phyloP scores from a whole-genome alignment of 1,140 invertebrate genomes.

The Drosophila watanabei region DNA sequence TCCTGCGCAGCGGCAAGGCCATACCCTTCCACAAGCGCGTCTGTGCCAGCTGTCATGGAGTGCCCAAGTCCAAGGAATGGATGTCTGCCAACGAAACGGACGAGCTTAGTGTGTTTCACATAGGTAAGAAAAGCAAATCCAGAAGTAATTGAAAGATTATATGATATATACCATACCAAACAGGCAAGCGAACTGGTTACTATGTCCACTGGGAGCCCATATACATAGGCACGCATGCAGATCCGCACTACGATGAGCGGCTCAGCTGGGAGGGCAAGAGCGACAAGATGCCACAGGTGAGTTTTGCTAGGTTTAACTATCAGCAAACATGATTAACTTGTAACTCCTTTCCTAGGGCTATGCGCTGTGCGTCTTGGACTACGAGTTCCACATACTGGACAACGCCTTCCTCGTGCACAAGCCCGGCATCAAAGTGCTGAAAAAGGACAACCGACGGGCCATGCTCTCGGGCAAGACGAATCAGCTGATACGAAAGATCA shows the following conservation, averaged over 20 bases:
- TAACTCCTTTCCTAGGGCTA: conserved; percentile 89
- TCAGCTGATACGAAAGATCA: conserved; percentile 92
- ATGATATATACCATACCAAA: too few relatives aligned
- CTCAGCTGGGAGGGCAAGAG: conserved; percentile 96
- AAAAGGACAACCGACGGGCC: conserved; percentile 91
- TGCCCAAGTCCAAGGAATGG: conserved; percentile 95
- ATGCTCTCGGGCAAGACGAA: conserved; percentile 92
- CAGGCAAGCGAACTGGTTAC: conserved; percentile 91
- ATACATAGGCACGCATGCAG: conserved; percentile 94
- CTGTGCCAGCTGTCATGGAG: conserved; percentile 94
- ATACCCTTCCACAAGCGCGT: conserved; percentile 97
- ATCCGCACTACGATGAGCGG: conserved; percentile 95
- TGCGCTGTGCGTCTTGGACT: conserved; percentile 93
- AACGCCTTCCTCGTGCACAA: conserved; percentile 95
- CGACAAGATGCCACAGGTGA: conserved; percentile 97
- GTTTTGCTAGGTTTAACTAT: background rate
- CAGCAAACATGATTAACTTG: conserved; percentile 72
- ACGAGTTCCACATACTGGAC: conserved; percentile 95
- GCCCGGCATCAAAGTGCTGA: conserved; percentile 93
- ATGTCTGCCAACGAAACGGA: conserved; percentile 89
- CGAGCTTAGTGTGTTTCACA: conserved; percentile 92
- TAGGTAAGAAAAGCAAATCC: conserved; percentile 88
- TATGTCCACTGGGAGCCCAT: conserved; percentile 96
- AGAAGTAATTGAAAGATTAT: fast-evolving
- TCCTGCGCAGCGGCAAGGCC: conserved; percentile 91